These are phyloP conservation scores for Nylanderia fulva DNA, from an alignment of 1,140 invertebrate genomes.

Conservation along the genomic window DNA sequence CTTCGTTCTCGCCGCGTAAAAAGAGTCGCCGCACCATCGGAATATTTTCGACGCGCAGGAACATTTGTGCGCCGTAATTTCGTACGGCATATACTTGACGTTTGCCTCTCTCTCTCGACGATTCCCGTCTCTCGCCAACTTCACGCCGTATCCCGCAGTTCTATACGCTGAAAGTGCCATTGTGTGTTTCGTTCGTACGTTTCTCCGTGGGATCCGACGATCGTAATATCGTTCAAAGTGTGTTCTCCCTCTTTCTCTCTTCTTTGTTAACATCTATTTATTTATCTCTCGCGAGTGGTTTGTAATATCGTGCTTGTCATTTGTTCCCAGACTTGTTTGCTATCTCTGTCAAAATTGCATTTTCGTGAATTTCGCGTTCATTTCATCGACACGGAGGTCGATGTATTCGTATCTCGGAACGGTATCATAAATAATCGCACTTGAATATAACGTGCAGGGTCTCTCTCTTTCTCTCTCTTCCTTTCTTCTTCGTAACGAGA, in stretches of 20 bases:
- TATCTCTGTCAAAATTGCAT: neutral
- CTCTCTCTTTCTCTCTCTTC: neutral
- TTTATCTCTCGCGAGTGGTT: neutral
- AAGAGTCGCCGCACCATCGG: no score
- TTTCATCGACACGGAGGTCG: neutral
- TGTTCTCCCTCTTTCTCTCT: neutral
- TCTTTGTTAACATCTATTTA: neutral
- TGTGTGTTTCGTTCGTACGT: neutral
- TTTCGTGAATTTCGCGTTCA: neutral
- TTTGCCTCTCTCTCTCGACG: neutral
- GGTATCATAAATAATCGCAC: neutral
- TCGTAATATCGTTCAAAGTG: neutral
- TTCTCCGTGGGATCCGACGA: neutral
- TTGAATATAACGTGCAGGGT: neutral
- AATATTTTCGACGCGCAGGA: neutral
- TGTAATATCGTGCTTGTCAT: neutral
- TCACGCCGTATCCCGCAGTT: slow-evolving; percentile 13
- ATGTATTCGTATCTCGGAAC: neutral
- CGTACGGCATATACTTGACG: slow-evolving; percentile 4
- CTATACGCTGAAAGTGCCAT: neutral
- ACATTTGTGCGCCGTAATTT: neutral
- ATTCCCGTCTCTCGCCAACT: slow-evolving; percentile 4
- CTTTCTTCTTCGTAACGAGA: slow-evolving; percentile 34
- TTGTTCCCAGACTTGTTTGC: neutral
- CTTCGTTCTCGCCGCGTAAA: slow-evolving; percentile 21